Conservation (phyloP, 1,140 invertebrate species). For the Probaryconus sp. region DNA sequence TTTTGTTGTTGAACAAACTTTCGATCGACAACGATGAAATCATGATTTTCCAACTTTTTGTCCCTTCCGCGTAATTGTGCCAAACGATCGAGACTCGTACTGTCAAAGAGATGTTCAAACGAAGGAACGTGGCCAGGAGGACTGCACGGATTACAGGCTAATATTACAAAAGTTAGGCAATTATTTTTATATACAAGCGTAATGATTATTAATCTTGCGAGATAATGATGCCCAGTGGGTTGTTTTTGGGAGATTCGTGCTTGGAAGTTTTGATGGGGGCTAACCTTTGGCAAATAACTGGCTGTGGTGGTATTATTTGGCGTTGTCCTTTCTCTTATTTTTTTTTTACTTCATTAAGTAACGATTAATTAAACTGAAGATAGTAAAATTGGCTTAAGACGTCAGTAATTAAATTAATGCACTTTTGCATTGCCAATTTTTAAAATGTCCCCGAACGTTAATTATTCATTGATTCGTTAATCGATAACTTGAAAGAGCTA, state of each 20-base stretch:
- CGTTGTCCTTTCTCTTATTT: no score
- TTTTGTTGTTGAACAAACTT: slow-evolving; percentile 2
- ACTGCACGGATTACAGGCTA: slow-evolving; percentile 48
- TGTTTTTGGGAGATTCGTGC: background rate
- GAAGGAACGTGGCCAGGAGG: slow-evolving; percentile 26
- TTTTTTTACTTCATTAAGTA: no score
- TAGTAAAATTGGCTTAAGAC: no score
- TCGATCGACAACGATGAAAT: slow-evolving; percentile 29
- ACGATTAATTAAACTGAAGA: no score
- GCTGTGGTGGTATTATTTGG: no score
- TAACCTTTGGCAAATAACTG: no score
- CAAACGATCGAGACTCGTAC: slow-evolving; percentile 44
- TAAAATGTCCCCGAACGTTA: no score
- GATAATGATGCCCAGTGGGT: slow-evolving; percentile 23
- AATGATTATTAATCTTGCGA: slow-evolving; percentile 68
- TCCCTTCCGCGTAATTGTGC: slow-evolving; percentile 4
- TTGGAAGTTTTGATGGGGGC: background rate
- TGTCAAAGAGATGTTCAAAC: slow-evolving; percentile 13
- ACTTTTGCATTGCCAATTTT: no score
- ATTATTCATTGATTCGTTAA: no score
- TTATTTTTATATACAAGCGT: slow-evolving; percentile 74
- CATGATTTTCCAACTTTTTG: no score
- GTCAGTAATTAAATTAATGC: no score
- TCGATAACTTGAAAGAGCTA: no score
- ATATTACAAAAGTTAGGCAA: slow-evolving; percentile 65